Evolutionary conservation across 2,113 vertebrate species (phyloP).

Genomic region (Labeo catla): DNA sequence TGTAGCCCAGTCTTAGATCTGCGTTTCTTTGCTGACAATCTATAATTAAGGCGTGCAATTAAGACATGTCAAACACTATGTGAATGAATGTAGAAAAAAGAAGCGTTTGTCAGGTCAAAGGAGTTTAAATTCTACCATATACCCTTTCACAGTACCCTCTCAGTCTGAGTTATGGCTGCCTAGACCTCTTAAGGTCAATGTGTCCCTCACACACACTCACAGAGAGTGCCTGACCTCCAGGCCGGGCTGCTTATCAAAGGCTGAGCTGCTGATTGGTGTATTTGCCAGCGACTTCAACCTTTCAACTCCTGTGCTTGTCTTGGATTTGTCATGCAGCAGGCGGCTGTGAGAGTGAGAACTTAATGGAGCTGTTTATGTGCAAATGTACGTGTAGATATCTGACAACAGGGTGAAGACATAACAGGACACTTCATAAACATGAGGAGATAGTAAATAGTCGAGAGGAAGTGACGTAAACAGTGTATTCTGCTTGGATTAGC

Average conservation of each 20-base stretch:
- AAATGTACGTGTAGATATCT: not conserved
- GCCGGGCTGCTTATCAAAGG: slow-evolving; percentile 40
- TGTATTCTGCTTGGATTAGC: not conserved
- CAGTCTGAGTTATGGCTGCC: slow-evolving; percentile 47
- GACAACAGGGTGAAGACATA: not conserved
- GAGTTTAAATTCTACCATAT: slow-evolving; percentile 22
- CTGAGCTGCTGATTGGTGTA: slow-evolving; percentile 30
- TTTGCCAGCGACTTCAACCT: slow-evolving; percentile 22
- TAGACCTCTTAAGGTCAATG: slow-evolving; percentile 52
- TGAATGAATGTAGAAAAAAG: not conserved
- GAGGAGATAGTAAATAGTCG: not conserved
- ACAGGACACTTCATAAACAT: not conserved
- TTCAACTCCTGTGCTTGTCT: slow-evolving; percentile 21
- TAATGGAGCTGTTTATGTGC: not conserved
- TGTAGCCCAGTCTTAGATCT: slow-evolving; percentile 13
- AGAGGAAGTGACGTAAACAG: not conserved
- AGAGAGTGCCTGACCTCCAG: slow-evolving; percentile 8
- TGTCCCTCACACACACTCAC: slow-evolving; percentile 26
- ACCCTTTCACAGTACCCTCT: slow-evolving; percentile 42
- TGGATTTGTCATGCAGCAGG: slow-evolving; percentile 31
- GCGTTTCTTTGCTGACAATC: slow-evolving; percentile 26
- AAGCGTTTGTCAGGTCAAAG: not conserved
- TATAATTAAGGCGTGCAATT: slow-evolving; percentile 7
- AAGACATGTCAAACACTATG: slow-evolving; percentile 1
- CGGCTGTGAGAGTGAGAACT: not conserved